These are phyloP conservation scores for Conops quadrifasciatus DNA, from an alignment of 2,888 invertebrate species.

Conservation along the genomic window DNA sequence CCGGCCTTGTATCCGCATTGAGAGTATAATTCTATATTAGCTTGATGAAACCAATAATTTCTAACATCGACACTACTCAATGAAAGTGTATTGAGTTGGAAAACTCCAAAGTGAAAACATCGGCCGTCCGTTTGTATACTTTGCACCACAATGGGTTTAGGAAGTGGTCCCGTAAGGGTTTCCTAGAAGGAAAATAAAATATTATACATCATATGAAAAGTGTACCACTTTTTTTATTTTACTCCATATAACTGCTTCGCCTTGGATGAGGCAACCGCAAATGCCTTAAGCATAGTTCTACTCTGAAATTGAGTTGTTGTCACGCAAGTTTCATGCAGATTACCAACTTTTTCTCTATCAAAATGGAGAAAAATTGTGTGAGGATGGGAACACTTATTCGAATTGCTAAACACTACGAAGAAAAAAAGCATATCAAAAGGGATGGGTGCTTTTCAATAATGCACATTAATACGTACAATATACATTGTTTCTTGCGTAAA, in stretches of 20 bases:
- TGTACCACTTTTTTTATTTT: conserved; percentile 19
- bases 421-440: conserved; percentile 15
- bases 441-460: not conserved
- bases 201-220: conserved; percentile 20
- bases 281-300: conserved; percentile 77
- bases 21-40: conserved; percentile 72
- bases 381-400: conserved; percentile 62
- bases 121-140: conserved; percentile 83
- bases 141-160: conserved; percentile 83
- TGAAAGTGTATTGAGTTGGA: conserved; percentile 85
- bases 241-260: conserved; percentile 78
- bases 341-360: conserved; percentile 72
- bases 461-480: conserved; percentile 73
- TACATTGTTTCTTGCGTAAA: conserved; percentile 71
- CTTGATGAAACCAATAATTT: conserved; percentile 83
- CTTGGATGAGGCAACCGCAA: conserved; percentile 78
- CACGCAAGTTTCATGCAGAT: conserved; percentile 75
- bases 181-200: conserved; percentile 60
- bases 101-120: conserved; percentile 80
- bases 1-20: conserved; percentile 73
- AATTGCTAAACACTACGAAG: conserved; percentile 49
- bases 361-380: conserved; percentile 83
- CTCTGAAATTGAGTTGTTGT: conserved; percentile 74
- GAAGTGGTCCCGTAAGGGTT: conserved; percentile 62
- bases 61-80: conserved; percentile 70